Base-by-base conservation (phyloP, 2,113 vertebrate genomes). In the Tylochromis polylepis region DNA sequence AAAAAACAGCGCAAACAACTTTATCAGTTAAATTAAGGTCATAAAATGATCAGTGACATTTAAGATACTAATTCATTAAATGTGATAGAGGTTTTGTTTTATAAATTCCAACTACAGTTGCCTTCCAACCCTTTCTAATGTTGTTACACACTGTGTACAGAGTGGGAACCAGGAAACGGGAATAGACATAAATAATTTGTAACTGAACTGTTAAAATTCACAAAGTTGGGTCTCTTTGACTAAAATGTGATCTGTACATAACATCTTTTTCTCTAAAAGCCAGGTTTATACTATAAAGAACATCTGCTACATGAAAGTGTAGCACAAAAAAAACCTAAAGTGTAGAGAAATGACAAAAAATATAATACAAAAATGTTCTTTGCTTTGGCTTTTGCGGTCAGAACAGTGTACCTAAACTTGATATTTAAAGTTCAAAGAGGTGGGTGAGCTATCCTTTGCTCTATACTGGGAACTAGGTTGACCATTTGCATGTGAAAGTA, bases 371-470 rank as follows among this genome's bases (percentile, higher is more conserved):
- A 72, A 18, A 18, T 1, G 22, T 72, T 43, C 0, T 72, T 70
- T 24, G 62, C n/a, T 41, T 41, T 41, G 62, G 34, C 1, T 3
- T 43, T 43, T 70, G n/a, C 15, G 43, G 65, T 62, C 59, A 36
- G 18, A 22, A 27, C 67, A 18, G 41, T 49, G 22, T 75, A 72
- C 12, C 15, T 29, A 4, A 72, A 49, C 5, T 49, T 75, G 10
- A 29, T 49, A 75, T 29, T 29, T 75, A 75, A 72, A 46, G 62
- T 41, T 67, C 36, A 46, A 24, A 43, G 24, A 46, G 67, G 67
- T 27, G 15, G 24, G 41, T 49, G 60, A 38, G 60, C n/a, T n/a
- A 27, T 75, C 67, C 41, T 75, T 15, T 29, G 67, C 67, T 72
- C 22, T 27, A 49, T 29, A 49, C 24, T 43, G 38, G 41, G 24